Conservation (phyloP, 2,113 vertebrate genomes). For the Campylomormyrus tamandua region DNA sequence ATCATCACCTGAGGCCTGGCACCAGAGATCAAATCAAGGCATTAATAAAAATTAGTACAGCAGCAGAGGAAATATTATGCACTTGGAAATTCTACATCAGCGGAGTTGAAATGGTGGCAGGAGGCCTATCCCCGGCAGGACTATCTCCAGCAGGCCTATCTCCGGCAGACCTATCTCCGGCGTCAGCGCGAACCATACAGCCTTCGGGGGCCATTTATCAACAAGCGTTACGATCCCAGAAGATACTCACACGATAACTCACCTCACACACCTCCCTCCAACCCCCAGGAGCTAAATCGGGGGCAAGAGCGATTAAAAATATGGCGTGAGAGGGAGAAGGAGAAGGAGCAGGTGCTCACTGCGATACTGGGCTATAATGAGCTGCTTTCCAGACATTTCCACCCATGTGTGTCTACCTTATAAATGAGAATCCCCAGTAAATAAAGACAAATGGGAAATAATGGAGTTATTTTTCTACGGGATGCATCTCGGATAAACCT, state of each 20-base stretch:
- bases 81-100: conserved; percentile 49
- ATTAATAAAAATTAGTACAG: conserved; percentile 48
- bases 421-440: not conserved
- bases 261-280: conserved; percentile 17
- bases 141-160: not conserved
- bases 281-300: conserved; percentile 32
- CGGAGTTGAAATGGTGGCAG: conserved; percentile 16
- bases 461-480: not conserved
- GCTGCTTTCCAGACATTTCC: not conserved
- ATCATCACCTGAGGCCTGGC: conserved; percentile 37
- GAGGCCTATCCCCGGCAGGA: not conserved
- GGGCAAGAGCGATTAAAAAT: not conserved
- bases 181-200: conserved; percentile 37
- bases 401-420: not conserved
- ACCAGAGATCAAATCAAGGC: conserved; percentile 48
- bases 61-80: conserved; percentile 40
- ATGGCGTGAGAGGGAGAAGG: not conserved
- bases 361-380: not conserved
- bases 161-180: not conserved
- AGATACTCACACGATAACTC: conserved; percentile 35
- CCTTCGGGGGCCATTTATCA: conserved; percentile 41
- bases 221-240: conserved; percentile 42
- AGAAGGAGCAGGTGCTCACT: not conserved
- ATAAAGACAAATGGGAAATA: not conserved
- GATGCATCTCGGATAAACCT: not conserved